Evolutionary conservation across 2,797 vertebrate genomes (phyloP).

Genomic region (Enteromius fasciolatus): DNA sequence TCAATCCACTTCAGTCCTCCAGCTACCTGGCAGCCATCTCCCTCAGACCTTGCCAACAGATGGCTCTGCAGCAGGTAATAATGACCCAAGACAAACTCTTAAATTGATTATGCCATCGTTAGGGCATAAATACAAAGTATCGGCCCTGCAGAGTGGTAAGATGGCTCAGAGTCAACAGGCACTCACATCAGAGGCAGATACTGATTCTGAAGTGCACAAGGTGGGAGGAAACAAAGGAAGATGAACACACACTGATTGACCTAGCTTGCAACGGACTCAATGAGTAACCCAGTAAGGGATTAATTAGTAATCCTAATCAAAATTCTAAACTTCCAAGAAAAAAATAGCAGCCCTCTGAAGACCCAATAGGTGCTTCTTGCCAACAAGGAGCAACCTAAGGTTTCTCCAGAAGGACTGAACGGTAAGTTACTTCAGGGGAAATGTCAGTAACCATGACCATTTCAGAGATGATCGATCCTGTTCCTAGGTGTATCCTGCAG

Average conservation of each 20-base stretch:
- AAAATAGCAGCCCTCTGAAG: background rate
- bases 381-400: background rate
- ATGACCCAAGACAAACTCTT: conserved; percentile 82
- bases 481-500: background rate
- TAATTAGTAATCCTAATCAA: conserved; percentile 38
- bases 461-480: background rate
- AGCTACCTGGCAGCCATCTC: conserved; percentile 71
- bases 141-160: conserved; percentile 54
- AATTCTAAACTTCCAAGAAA: conserved; percentile 21
- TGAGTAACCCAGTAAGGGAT: conserved; percentile 23
- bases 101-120: conserved; percentile 77
- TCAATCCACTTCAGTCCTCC: conserved; percentile 64
- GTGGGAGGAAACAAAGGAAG: conserved; percentile 34
- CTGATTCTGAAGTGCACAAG: conserved; percentile 65
- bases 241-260: background rate
- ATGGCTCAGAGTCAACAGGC: conserved; percentile 63
- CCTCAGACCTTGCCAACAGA: conserved; percentile 79
- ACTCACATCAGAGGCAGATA: conserved; percentile 56
- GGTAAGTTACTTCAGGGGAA: background rate
- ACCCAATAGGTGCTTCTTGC: background rate
- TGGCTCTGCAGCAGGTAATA: conserved; percentile 89
- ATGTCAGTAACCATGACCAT: background rate
- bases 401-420: background rate
- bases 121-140: conserved; percentile 70
- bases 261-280: background rate